phyloP scores from a whole-genome alignment of 2,888 invertebrate genomes.

The Melanostoma scalare region DNA sequence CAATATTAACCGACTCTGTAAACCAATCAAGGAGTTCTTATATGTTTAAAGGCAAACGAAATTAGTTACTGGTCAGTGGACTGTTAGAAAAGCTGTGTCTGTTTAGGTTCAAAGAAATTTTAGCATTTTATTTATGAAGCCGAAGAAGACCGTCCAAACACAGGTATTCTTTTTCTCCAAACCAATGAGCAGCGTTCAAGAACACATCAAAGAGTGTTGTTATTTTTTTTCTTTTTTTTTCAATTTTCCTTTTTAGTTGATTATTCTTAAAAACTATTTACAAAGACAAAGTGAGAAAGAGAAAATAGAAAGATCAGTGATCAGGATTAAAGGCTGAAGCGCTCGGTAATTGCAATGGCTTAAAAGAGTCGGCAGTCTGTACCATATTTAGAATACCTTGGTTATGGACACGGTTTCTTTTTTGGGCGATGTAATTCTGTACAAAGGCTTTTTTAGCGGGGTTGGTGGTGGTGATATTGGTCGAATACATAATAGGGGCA shows the following conservation, averaged over 20 bases:
- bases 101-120: slow-evolving; percentile 41
- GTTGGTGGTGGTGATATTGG: slow-evolving; percentile 78
- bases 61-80: slow-evolving; percentile 42
- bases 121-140: slow-evolving; percentile 34
- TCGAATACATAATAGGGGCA: slow-evolving; percentile 79
- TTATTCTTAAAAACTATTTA: slow-evolving; percentile 17
- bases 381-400: slow-evolving; percentile 80
- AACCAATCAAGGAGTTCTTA: not conserved
- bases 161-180: slow-evolving; percentile 63
- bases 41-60: slow-evolving; percentile 4
- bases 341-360: slow-evolving; percentile 47
- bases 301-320: slow-evolving; percentile 10
- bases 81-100: slow-evolving; percentile 40
- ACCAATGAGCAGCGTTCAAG: slow-evolving; percentile 48
- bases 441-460: slow-evolving; percentile 80
- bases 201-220: slow-evolving; percentile 24
- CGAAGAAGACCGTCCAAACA: slow-evolving; percentile 70
- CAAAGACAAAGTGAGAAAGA: slow-evolving; percentile 3
- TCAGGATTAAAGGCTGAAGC: slow-evolving; percentile 36
- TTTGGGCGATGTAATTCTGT: slow-evolving; percentile 81
- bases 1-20: not conserved
- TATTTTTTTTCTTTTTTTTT: slow-evolving; percentile 8
- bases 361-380: slow-evolving; percentile 60
- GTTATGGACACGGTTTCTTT: slow-evolving; percentile 82
- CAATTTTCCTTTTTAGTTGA: slow-evolving; percentile 1